Evolutionary conservation across 2,113 vertebrate genomes (phyloP), one percentile per base, ranked within the genome.

Genomic region (Athene noctua): DNA sequence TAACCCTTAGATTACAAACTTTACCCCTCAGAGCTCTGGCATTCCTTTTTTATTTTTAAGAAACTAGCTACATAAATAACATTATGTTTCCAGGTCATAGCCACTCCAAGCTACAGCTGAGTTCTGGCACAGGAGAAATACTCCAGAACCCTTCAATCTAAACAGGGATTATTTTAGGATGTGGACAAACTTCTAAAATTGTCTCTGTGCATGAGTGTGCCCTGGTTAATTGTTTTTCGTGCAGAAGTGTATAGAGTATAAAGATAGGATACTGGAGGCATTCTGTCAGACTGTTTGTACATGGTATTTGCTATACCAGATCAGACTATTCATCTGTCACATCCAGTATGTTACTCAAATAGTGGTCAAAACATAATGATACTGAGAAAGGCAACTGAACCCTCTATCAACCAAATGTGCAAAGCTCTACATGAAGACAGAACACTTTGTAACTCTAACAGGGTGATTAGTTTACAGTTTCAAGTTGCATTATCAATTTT

Each of bases 351-450:
- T 38, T 72, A 44, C 71, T 44, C 54, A 54, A 77, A 62, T 11
- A 86, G n/a, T 32, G 49, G 40, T 80, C 49, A 72, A 86, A 91
- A 73, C 30, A 22, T 47, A 84, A 8, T 32, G 44, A 58, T 80
- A 62, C 58, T 72, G 58, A 80, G 36, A 79, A 88, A 82, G 30
- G 27, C 80, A 58, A 77, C 46, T 1, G 0, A 84, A 65, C 29
- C 29, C 6, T 80, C 67, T 73, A 5, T 59, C 55, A 88, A 8
- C 9, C 54, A 80, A 58, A 22, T 1, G 0, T 21, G 16, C 12
- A 36, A 42, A 91, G 42, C 49, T 96, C 73, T 67, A 49, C 0
- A 1, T 0, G 0, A 23, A n/a, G 51, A 58, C 86, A 29, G 54
- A 94, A 77, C 9, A 18, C 62, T 83, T 94, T 75, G 62, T 61